These are phyloP conservation scores for Eurystomus gularis DNA, from an alignment of 2,113 vertebrate genomes.

Conservation along the genomic window DNA sequence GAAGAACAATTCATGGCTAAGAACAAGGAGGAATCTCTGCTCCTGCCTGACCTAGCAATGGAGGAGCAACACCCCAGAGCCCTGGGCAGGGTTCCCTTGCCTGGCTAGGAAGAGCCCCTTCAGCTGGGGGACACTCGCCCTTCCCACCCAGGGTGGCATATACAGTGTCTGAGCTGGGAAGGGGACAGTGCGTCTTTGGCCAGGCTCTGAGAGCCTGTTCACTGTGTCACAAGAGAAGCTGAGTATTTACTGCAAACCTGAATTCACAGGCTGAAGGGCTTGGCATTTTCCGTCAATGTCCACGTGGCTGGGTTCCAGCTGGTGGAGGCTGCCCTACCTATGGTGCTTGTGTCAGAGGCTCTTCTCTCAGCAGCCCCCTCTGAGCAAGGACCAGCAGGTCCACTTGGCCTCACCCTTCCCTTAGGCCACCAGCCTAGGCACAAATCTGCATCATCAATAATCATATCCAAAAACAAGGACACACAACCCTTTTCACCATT, in stretches of 20 bases:
- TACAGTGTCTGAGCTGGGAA: background rate
- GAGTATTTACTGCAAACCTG: background rate
- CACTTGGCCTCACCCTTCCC: background rate
- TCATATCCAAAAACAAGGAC: background rate
- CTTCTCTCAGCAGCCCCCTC: background rate
- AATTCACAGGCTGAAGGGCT: background rate
- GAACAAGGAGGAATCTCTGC: background rate
- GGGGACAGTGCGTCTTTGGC: no score
- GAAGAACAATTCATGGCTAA: background rate
- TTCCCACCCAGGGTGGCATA: background rate
- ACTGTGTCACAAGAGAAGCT: background rate
- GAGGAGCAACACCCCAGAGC: background rate
- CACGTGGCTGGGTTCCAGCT: background rate
- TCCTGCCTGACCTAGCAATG: background rate
- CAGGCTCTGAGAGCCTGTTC: no score
- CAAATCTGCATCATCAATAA: background rate
- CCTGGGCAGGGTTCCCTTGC: background rate
- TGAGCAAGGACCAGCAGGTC: background rate
- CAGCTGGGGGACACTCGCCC: rapidly evolving
- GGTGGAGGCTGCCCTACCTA: background rate
- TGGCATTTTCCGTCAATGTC: background rate
- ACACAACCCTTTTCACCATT: background rate
- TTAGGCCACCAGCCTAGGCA: background rate
- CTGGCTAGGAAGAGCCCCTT: background rate
- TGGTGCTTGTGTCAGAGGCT: background rate